Conservation (phyloP, 2,113 vertebrate species). For the Phoxinus phoxinus region DNA sequence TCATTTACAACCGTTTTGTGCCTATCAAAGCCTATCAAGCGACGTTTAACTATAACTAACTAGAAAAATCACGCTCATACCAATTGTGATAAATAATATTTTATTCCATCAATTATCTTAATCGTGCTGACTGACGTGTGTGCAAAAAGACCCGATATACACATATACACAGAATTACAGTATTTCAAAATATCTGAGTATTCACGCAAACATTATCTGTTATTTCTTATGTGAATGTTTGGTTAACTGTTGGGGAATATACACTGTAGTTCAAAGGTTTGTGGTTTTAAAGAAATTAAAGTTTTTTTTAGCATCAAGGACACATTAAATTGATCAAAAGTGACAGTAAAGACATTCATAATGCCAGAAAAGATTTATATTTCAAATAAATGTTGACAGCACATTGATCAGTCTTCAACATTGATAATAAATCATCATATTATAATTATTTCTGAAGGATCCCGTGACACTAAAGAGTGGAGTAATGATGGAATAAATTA, state of each 20-base stretch:
- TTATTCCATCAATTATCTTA: not conserved
- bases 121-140: too few relatives aligned
- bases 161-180: too few relatives aligned
- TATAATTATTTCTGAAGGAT: too few relatives aligned
- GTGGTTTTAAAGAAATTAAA: not conserved
- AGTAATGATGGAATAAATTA: not conserved
- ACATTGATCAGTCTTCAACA: too few relatives aligned
- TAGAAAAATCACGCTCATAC: not conserved
- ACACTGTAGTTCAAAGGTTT: not conserved
- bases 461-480: not conserved
- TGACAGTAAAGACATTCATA: not conserved
- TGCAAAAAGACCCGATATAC: too few relatives aligned
- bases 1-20: not conserved
- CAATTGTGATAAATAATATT: not conserved
- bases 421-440: too few relatives aligned
- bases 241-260: not conserved
- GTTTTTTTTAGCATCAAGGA: not conserved
- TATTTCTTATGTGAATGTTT: too few relatives aligned
- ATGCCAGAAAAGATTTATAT: not conserved
- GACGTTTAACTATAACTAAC: too few relatives aligned
- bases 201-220: too few relatives aligned
- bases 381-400: not conserved
- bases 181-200: too few relatives aligned
- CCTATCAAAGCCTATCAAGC: not conserved
- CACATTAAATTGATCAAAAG: not conserved